These are phyloP conservation scores for Ischnus inquisitorius DNA, from an alignment of 2,888 invertebrate genomes.

Conservation along the genomic window DNA sequence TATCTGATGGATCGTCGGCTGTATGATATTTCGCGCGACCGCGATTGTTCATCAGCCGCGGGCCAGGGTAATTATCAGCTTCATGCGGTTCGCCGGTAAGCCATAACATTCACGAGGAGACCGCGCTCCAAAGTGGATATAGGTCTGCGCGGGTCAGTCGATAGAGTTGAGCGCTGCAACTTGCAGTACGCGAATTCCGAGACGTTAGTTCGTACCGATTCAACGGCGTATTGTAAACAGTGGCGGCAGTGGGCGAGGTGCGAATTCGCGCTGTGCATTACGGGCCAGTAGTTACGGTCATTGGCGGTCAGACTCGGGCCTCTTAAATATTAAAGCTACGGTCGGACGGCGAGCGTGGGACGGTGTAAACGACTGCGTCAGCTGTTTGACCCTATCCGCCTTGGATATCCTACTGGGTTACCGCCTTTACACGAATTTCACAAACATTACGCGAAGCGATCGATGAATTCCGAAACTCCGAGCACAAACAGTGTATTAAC, in stretches of 20 bases:
- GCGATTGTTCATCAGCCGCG: constrained; percentile 22
- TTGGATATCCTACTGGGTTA: not conserved
- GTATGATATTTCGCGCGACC: not conserved
- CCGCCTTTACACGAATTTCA: not conserved
- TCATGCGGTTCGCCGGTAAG: constrained; percentile 27
- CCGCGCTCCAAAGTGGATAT: constrained; percentile 44
- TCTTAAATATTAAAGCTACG: constrained; percentile 44
- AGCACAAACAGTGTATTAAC: not conserved
- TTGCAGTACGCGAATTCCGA: constrained; percentile 44
- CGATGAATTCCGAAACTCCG: not conserved
- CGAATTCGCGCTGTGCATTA: constrained; percentile 27
- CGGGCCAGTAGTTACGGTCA: constrained; percentile 36
- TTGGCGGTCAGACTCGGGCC: constrained; percentile 38
- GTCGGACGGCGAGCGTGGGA: not conserved
- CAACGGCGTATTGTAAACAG: constrained; percentile 7
- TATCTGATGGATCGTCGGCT: not conserved
- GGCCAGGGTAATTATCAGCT: constrained; percentile 26
- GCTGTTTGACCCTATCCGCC: not conserved
- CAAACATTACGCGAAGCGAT: not conserved
- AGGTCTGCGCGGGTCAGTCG: constrained; percentile 40
- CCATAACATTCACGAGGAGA: constrained; percentile 37
- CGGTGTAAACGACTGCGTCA: constrained; percentile 16
- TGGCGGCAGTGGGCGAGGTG: constrained; percentile 1
- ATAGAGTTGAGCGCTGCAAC: constrained; percentile 28
- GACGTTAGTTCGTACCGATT: constrained; percentile 8